These are phyloP conservation scores for Mus caroli DNA, from an alignment of 2,797 vertebrate genomes.

Conservation along the genomic window DNA sequence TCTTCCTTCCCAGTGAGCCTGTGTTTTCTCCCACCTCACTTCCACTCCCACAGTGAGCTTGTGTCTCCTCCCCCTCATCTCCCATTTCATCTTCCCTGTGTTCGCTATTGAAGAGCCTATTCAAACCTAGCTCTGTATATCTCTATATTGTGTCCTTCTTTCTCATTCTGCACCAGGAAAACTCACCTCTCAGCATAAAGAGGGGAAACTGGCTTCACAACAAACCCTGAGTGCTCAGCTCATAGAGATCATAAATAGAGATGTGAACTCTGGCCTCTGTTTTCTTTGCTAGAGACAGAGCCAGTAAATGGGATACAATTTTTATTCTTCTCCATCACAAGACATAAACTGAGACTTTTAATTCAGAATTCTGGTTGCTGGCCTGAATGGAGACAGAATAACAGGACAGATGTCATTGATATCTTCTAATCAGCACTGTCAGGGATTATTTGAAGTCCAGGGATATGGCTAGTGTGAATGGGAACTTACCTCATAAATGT, in stretches of 20 bases:
- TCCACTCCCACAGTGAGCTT: neutral
- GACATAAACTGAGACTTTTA: neutral
- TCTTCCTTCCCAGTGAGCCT: neutral
- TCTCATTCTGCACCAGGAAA: neutral
- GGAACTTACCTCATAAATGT: neutral
- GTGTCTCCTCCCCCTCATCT: neutral
- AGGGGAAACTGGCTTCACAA: neutral
- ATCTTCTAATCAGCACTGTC: neutral
- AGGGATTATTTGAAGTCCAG: neutral
- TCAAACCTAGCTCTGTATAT: neutral
- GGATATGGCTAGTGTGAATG: neutral
- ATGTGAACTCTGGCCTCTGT: constrained; percentile 2
- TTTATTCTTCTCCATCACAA: constrained; percentile 18
- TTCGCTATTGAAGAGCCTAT: neutral
- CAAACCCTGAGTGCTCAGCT: neutral
- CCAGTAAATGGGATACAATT: neutral
- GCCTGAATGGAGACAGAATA: neutral
- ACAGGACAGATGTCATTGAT: neutral
- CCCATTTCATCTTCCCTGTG: neutral
- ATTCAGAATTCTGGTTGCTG: neutral
- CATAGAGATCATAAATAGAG: constrained; percentile 21
- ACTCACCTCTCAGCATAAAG: neutral
- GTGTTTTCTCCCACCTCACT: too few relatives aligned
- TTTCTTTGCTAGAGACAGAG: neutral
- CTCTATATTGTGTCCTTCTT: neutral